These are phyloP conservation scores for Chaetodon trifascialis DNA, from an alignment of 2,113 vertebrate species.

Conservation along the genomic window DNA sequence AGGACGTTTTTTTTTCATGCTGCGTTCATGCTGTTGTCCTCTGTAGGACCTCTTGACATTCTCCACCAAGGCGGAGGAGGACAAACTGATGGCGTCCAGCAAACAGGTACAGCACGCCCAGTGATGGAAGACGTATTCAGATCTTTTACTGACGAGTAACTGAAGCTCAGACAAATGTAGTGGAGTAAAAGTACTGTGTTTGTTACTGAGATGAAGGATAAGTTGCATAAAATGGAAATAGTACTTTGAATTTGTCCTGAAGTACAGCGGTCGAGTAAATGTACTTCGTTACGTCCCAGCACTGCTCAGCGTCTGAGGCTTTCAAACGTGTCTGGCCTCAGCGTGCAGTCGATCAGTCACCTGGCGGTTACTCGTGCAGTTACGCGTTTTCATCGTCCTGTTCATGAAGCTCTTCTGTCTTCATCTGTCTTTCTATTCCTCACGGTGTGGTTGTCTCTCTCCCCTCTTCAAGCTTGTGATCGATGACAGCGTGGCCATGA, in stretches of 20 bases:
- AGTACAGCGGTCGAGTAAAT: not conserved
- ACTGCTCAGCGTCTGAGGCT: not conserved
- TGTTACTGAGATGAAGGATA: too few species aligned
- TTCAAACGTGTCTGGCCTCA: not conserved
- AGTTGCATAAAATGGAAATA: too few species aligned
- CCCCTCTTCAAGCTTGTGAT: constrained; percentile 84
- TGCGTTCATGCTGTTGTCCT: constrained; percentile 1
- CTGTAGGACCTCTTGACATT: constrained; percentile 93
- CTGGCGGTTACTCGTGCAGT: not conserved
- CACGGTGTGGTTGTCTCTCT: not conserved
- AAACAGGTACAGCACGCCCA: constrained; percentile 86
- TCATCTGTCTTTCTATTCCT: not conserved
- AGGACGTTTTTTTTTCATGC: not conserved
- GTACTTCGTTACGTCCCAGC: not conserved
- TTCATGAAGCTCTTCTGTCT: not conserved
- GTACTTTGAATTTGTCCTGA: not conserved
- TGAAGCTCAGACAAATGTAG: too few species aligned
- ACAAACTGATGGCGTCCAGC: constrained; percentile 88
- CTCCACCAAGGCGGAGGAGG: constrained; percentile 87
- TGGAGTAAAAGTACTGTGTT: too few species aligned
- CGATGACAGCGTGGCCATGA: constrained; percentile 90
- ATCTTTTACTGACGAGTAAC: too few species aligned
- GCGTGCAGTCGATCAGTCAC: not conserved
- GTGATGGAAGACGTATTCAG: not conserved
- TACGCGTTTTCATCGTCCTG: not conserved